phyloP scores from a whole-genome alignment of 2,113 vertebrate genomes.

The Ophiodon elongatus region DNA sequence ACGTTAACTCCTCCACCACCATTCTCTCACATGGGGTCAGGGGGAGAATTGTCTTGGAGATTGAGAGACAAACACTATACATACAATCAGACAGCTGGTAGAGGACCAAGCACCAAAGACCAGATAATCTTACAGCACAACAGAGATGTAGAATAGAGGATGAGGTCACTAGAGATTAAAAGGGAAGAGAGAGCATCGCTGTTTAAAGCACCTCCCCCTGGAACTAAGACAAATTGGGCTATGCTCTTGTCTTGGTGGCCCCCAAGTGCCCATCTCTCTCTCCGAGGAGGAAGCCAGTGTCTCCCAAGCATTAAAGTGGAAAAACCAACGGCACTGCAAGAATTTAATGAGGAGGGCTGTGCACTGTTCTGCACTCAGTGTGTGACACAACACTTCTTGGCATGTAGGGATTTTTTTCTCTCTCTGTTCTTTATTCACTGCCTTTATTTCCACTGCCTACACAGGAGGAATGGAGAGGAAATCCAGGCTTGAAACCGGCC shows the following conservation, averaged over 20 bases:
- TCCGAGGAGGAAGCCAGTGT: constrained; percentile 59
- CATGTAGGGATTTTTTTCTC: constrained; percentile 62
- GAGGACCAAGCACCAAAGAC: constrained; percentile 13
- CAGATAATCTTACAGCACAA: constrained; percentile 19
- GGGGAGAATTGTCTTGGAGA: constrained; percentile 6
- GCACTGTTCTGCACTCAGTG: constrained; percentile 56
- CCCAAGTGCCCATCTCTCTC: constrained; percentile 60
- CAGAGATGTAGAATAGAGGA: constrained; percentile 40
- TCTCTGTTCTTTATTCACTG: constrained; percentile 57
- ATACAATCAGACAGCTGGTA: constrained; percentile 19
- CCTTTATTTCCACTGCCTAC: constrained; percentile 38
- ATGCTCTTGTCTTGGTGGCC: constrained; percentile 47
- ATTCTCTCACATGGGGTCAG: neutral
- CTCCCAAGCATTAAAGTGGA: constrained; percentile 82
- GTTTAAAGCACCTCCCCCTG: constrained; percentile 71
- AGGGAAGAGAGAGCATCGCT: constrained; percentile 52
- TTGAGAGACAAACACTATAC: constrained; percentile 25
- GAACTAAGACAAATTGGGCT: constrained; percentile 82
- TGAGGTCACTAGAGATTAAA: constrained; percentile 56
- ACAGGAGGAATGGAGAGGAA: constrained; percentile 38
- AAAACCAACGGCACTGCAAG: constrained; percentile 80
- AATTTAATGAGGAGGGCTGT: constrained; percentile 82
- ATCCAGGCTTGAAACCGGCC: constrained; percentile 49
- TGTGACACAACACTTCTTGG: constrained; percentile 75
- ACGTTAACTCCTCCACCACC: neutral